Percentiles rank a stretch among this genome's conserved stretches.
phyloP scores from a whole-genome alignment of 2,888 invertebrate genomes.

The Subacronicta megacephala region DNA sequence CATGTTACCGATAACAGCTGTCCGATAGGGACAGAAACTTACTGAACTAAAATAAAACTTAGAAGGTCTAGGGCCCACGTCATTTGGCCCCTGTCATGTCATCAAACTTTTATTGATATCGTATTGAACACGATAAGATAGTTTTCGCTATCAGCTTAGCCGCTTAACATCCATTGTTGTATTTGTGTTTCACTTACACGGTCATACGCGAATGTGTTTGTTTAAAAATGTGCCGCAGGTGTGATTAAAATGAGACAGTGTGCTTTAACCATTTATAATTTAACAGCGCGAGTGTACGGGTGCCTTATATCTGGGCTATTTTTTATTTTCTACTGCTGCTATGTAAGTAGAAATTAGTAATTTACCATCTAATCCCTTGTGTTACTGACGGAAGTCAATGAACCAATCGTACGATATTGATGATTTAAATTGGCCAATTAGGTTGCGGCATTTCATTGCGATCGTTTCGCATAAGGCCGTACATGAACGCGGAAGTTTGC shows the following conservation, averaged over 20 bases:
- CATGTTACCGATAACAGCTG: slow-evolving; percentile 29
- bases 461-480: not conserved
- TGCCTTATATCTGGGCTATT: slow-evolving; percentile 62
- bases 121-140: slow-evolving; percentile 83
- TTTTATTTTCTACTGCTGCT: slow-evolving; percentile 67
- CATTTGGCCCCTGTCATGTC: slow-evolving; percentile 44
- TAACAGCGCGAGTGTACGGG: slow-evolving; percentile 63
- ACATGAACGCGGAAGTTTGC: not conserved
- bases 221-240: slow-evolving; percentile 58
- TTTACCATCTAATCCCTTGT: slow-evolving; percentile 1
- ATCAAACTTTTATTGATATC: slow-evolving; percentile 75
- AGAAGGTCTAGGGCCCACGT: slow-evolving; percentile 65
- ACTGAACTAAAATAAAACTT: slow-evolving; percentile 18
- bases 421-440: slow-evolving; percentile 27
- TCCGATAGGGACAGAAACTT: slow-evolving; percentile 6
- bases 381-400: slow-evolving; percentile 4
- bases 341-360: slow-evolving; percentile 66
- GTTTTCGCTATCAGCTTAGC: slow-evolving; percentile 70
- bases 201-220: slow-evolving; percentile 55
- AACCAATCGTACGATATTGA: slow-evolving; percentile 17
- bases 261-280: slow-evolving; percentile 62
- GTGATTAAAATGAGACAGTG: slow-evolving; percentile 69
- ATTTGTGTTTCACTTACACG: slow-evolving; percentile 64
- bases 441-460: not conserved
- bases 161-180: slow-evolving; percentile 63